A percentile compares a stretch with the other conserved stretches of the same genome.
Conservation (phyloP, 2,113 vertebrate genomes). For the Pithys albifrons region DNA sequence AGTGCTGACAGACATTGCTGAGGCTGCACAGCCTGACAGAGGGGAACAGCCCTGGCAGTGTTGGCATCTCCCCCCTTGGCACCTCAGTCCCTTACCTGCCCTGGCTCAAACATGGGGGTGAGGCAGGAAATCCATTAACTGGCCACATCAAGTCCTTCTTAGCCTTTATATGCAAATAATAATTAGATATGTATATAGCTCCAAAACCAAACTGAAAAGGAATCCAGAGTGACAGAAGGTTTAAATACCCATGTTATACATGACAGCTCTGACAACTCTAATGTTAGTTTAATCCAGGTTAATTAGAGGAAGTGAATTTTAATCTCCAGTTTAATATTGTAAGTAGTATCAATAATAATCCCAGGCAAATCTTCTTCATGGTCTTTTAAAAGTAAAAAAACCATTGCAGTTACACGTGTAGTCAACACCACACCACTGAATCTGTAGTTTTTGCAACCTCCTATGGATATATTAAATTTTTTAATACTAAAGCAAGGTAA, state of each 20-base stretch:
- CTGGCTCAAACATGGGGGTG: not conserved
- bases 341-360: not conserved
- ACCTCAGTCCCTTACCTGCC: not conserved
- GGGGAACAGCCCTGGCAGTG: not conserved
- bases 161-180: not conserved
- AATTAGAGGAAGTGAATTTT: not conserved
- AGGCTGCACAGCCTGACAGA: not conserved
- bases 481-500: not conserved
- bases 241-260: not conserved
- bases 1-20: rapidly evolving
- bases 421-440: not conserved
- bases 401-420: rapidly evolving
- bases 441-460: not conserved
- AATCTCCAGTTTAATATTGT: not conserved
- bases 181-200: not conserved
- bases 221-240: not conserved
- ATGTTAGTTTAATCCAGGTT: not conserved
- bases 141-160: not conserved
- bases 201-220: not conserved
- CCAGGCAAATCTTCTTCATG: not conserved
- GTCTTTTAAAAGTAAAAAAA: not conserved
- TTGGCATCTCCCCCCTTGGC: not conserved
- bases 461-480: not conserved
- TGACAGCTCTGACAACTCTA: not conserved
- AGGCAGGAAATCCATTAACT: not conserved